These are phyloP conservation scores for Planococcus citri DNA, from an alignment of 1,140 invertebrate species.

Conservation along the genomic window DNA sequence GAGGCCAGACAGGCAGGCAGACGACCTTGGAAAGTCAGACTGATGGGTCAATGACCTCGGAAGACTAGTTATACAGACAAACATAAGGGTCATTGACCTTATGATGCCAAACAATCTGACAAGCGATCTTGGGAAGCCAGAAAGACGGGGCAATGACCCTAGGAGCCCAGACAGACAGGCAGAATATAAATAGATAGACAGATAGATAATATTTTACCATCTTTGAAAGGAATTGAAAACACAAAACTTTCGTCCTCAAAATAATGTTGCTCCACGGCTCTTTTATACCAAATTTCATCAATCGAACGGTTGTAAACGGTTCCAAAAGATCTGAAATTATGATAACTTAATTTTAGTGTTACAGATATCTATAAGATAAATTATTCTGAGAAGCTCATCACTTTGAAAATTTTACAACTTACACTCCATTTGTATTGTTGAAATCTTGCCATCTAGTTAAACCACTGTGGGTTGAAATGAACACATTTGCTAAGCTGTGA, in stretches of 20 bases:
- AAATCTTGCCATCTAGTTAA: slow-evolving; percentile 77
- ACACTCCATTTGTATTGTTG: slow-evolving; percentile 31
- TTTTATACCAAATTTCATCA: slow-evolving; percentile 84
- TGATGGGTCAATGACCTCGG: no score
- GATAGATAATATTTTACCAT: no score
- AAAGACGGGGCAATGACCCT: no score
- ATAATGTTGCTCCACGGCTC: slow-evolving; percentile 80
- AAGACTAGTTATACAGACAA: no score
- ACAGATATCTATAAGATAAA: background rate
- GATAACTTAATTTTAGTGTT: no score
- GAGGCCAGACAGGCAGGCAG: no score
- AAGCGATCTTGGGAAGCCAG: no score
- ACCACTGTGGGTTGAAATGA: slow-evolving; percentile 78
- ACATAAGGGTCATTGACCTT: no score
- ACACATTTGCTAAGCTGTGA: slow-evolving; percentile 69
- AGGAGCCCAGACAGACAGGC: no score
- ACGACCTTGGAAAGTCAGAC: no score
- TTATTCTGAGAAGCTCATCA: background rate
- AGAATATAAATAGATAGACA: no score
- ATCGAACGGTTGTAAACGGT: slow-evolving; percentile 59
- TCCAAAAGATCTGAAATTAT: slow-evolving; percentile 37
- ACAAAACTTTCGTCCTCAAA: slow-evolving; percentile 70
- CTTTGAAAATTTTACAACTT: slow-evolving; percentile 20
- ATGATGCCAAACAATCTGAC: no score
- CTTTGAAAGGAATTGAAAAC: slow-evolving; percentile 70